Base-by-base conservation (phyloP, 2,888 invertebrate genomes). In the Hyles lineata region DNA sequence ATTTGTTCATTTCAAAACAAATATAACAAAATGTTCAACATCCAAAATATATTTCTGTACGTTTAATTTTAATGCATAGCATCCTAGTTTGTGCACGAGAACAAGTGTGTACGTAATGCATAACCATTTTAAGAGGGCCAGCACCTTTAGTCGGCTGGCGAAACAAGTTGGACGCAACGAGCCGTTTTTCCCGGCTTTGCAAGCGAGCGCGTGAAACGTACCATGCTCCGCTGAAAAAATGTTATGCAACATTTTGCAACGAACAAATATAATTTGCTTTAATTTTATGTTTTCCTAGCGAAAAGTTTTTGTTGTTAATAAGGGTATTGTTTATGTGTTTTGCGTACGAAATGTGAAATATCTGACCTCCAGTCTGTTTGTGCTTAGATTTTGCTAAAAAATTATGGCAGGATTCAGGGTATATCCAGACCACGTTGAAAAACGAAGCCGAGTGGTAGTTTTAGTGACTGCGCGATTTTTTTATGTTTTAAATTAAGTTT, bases 141-240 rank as follows among this genome's bases (percentile, higher is more conserved):
- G 80, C 81, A 77, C 80, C 79, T 81, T 72, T 72, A 76, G 77
- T 73, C 73, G 75, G 78, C 72, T 77, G 72, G 74, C 75, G 76
- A 80, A 83, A 84, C 80, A 82, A 80, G 82, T 80, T 77, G 82
- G 79, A 83, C 74, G 84, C 87, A 85, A 76, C 84, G 83, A 83
- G 78, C 79, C 86, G 79, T 82, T 82, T 78, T 78, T 77, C 76
- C 78, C 76, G 75, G 82, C 82, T 84, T 85, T 82, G 77, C 80
- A 75, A 77, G 76, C 77, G 80, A 80, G 76, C 77, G 74, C 74
- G 78, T 80, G 78, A 80, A 80, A 80, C 75, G 74, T 74, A 73
- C 74, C 75, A 74, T 58, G 70, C 50, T 63, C 70, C 72, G 72
- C 32, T 70, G 70, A 71, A 78, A 80, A 78, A 75, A 75, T 74